Evolutionary conservation across 2,888 invertebrate species (phyloP).

Genomic region (Caenorhabditis sp.): DNA sequence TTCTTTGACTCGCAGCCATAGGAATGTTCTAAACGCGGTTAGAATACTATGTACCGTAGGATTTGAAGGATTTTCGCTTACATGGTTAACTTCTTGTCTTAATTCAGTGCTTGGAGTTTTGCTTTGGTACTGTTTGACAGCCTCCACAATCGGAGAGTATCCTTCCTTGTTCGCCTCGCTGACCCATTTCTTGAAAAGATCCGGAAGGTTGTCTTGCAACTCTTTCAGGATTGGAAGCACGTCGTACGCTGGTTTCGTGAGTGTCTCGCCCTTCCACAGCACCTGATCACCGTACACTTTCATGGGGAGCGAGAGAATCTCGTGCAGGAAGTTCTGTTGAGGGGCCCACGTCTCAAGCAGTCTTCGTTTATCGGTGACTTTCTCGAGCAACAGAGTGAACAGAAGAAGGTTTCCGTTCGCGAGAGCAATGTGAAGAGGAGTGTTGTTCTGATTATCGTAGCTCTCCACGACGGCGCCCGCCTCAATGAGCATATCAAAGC

Average conservation of each 20-base stretch:
- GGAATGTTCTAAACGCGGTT: slow-evolving; percentile 18
- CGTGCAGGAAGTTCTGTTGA: slow-evolving; percentile 56
- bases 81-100: slow-evolving; percentile 17
- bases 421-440: slow-evolving; percentile 60
- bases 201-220: slow-evolving; percentile 22
- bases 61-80: background rate
- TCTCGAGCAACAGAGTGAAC: slow-evolving; percentile 51
- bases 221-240: slow-evolving; percentile 57
- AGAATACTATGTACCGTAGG: background rate
- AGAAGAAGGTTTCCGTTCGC: slow-evolving; percentile 54
- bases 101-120: slow-evolving; percentile 17
- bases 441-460: slow-evolving; percentile 40
- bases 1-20: slow-evolving; percentile 9
- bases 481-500: slow-evolving; percentile 58
- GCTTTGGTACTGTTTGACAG: slow-evolving; percentile 35
- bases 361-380: slow-evolving; percentile 23
- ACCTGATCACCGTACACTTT: slow-evolving; percentile 48
- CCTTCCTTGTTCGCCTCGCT: slow-evolving; percentile 38
- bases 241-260: slow-evolving; percentile 46
- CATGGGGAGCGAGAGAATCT: slow-evolving; percentile 53
- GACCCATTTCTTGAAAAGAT: slow-evolving; percentile 34
- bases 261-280: slow-evolving; percentile 42
- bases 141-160: slow-evolving; percentile 44
- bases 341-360: slow-evolving; percentile 57
- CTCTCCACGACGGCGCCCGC: slow-evolving; percentile 56